Evolutionary conservation across 1,140 invertebrate genomes (phyloP).

Genomic region (Daktulosphaira vitifoliae): DNA sequence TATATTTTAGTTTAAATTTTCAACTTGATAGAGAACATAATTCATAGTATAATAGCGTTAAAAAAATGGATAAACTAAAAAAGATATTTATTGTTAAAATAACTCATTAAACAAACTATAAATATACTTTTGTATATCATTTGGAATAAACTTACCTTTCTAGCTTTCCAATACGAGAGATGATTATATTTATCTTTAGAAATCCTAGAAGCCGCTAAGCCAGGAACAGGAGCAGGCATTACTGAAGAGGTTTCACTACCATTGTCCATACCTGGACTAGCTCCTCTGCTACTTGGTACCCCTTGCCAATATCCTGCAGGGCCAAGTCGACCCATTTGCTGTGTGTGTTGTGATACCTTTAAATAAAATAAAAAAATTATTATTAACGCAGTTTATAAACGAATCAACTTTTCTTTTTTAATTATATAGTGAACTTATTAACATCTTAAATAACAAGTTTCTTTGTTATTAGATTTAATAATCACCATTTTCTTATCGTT

Average conservation of each 20-base stretch:
- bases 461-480: no score
- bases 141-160: slow-evolving; percentile 44
- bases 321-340: slow-evolving; percentile 14
- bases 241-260: slow-evolving; percentile 39
- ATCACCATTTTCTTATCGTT: no score
- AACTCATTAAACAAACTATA: no score
- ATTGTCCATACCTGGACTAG: slow-evolving; percentile 38
- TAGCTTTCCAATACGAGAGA: slow-evolving; percentile 74
- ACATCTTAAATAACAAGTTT: background rate
- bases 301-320: slow-evolving; percentile 15
- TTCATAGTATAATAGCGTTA: no score
- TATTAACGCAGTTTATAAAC: no score
- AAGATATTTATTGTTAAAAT: no score
- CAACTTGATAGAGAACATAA: no score
- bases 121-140: no score
- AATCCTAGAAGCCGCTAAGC: slow-evolving; percentile 34
- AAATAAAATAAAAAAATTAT: background rate
- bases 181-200: slow-evolving; percentile 53
- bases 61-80: no score
- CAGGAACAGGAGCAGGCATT: slow-evolving; percentile 37
- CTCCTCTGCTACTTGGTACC: slow-evolving; percentile 35
- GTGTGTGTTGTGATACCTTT: slow-evolving; percentile 14
- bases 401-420: no score
- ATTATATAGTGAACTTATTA: background rate
- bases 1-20: background rate